Percentiles rank a stretch among this genome's conserved stretches.
phyloP scores from a whole-genome alignment of 2,113 vertebrate genomes.

The Bujurquina vittata region DNA sequence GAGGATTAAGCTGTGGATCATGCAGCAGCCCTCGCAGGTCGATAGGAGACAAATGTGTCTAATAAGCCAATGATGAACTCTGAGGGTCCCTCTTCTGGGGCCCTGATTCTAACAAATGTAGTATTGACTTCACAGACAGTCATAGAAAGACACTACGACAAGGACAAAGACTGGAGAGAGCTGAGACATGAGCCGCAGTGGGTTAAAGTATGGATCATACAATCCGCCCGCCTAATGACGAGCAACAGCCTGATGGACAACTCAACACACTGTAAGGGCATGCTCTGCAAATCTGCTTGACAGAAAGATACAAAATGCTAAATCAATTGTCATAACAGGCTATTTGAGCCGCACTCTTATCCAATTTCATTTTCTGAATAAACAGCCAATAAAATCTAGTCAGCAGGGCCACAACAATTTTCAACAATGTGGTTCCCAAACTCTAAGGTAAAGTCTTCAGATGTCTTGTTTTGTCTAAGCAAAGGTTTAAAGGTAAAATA shows the following conservation, averaged over 20 bases:
- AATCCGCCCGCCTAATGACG: conserved; percentile 39
- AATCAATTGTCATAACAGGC: conserved; percentile 54
- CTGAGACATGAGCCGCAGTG: conserved; percentile 26
- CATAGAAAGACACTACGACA: conserved; percentile 43
- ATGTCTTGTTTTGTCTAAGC: background rate
- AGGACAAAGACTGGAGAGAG: conserved; percentile 15
- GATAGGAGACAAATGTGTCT: conserved; percentile 75
- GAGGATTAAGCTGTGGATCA: conserved; percentile 54
- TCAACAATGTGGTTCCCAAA: background rate
- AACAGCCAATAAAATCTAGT: background rate
- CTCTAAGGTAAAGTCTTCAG: background rate
- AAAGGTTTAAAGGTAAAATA: background rate
- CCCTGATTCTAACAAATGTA: conserved; percentile 57
- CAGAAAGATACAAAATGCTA: conserved; percentile 28
- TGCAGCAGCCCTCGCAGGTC: conserved; percentile 55
- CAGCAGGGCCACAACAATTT: background rate
- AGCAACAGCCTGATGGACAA: conserved; percentile 35
- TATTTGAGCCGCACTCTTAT: background rate
- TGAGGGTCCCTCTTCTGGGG: conserved; percentile 60
- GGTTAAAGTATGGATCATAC: conserved; percentile 60
- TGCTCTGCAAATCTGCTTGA: conserved; percentile 13
- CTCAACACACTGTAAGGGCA: background rate
- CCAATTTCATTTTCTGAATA: background rate
- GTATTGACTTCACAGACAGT: conserved; percentile 70
- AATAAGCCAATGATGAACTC: conserved; percentile 74